Evolutionary conservation across 2,113 vertebrate species (phyloP).

Genomic region (Plotosus lineatus): DNA sequence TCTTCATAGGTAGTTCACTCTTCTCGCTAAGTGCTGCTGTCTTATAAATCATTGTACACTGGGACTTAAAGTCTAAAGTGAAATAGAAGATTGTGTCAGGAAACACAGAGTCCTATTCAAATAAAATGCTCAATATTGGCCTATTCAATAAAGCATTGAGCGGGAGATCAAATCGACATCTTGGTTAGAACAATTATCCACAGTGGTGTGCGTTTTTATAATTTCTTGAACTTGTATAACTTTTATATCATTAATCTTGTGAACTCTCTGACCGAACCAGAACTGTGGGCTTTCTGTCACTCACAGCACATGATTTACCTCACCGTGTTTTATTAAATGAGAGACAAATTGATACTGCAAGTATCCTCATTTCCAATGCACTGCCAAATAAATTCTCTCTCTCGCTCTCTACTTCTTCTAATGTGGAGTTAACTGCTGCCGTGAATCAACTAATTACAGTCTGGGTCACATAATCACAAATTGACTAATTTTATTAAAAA

Average conservation of each 20-base stretch:
- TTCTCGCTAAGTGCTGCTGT: too few relatives aligned
- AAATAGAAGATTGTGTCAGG: background rate
- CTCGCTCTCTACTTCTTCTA: constrained; percentile 54
- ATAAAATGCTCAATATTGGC: background rate
- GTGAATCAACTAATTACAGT: constrained; percentile 80
- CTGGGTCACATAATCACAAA: constrained; percentile 80
- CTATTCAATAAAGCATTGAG: background rate
- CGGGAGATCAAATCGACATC: background rate
- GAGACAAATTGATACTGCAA: constrained; percentile 69
- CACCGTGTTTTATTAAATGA: constrained; percentile 70
- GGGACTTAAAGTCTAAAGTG: background rate
- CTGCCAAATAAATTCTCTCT: constrained; percentile 53
- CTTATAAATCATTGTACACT: too few relatives aligned
- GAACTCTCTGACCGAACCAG: constrained; percentile 59
- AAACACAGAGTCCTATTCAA: background rate
- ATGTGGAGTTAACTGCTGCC: constrained; percentile 73
- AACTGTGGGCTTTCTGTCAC: constrained; percentile 47
- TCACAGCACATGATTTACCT: constrained; percentile 66
- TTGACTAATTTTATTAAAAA: constrained; percentile 73
- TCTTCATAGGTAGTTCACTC: too few relatives aligned
- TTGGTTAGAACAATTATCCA: background rate
- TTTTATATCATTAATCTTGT: background rate
- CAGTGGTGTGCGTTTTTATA: background rate
- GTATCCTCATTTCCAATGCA: constrained; percentile 67
- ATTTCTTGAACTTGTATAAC: background rate